Evolutionary conservation across 2,888 invertebrate species (phyloP).

Genomic region (Caenorhabditis virilis): DNA sequence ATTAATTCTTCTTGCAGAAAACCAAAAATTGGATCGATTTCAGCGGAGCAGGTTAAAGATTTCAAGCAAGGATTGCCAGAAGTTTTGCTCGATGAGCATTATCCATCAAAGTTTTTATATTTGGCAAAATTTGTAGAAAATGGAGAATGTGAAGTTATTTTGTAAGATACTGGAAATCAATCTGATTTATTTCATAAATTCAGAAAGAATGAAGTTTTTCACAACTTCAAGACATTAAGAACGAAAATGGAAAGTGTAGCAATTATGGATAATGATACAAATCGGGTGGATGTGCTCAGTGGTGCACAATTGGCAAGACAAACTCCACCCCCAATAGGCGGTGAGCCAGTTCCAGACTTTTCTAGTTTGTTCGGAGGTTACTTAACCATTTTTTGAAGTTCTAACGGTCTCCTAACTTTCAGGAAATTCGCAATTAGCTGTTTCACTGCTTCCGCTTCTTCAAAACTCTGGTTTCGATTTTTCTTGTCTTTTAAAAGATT

Average conservation of each 20-base stretch:
- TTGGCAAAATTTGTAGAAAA: not conserved
- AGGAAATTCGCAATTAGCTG: too few species aligned
- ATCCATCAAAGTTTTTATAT: slow-evolving; percentile 36
- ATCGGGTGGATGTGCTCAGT: slow-evolving; percentile 45
- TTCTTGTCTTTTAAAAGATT: too few species aligned
- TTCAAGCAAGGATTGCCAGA: slow-evolving; percentile 57
- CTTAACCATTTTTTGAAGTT: not conserved
- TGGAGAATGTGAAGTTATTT: not conserved
- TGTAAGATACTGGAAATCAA: too few species aligned
- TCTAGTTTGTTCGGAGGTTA: not conserved
- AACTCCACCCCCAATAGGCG: slow-evolving; percentile 11
- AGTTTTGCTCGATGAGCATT: slow-evolving; percentile 53
- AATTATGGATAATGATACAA: slow-evolving; percentile 46
- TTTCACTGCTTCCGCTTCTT: too few species aligned
- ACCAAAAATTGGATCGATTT: slow-evolving; percentile 49
- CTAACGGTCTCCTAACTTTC: too few species aligned
- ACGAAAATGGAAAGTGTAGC: slow-evolving; percentile 36
- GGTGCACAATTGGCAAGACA: slow-evolving; percentile 28
- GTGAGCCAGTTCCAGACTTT: not conserved
- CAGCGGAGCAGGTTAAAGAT: slow-evolving; percentile 53
- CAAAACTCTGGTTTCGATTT: too few species aligned
- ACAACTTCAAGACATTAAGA: slow-evolving; percentile 44
- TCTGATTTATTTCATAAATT: too few species aligned
- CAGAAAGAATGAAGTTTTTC: slow-evolving; percentile 41
- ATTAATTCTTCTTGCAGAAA: slow-evolving; percentile 10